A percentile compares a stretch with the other conserved stretches of the same genome.
phyloP scores from a whole-genome alignment of 2,888 invertebrate genomes.

The Teleogryllus oceanicus region DNA sequence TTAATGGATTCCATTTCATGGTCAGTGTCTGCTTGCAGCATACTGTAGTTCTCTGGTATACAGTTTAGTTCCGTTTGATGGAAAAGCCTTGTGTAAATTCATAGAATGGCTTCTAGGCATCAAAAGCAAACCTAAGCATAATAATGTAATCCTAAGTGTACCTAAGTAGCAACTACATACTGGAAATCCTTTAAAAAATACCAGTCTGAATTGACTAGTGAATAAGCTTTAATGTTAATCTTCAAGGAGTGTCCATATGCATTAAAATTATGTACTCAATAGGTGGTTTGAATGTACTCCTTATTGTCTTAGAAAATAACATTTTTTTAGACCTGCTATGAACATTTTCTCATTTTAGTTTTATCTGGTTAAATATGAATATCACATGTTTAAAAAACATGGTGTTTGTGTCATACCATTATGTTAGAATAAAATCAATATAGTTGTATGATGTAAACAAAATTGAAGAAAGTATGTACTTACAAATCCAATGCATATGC shows the following conservation, averaged over 20 bases:
- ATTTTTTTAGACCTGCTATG: background rate
- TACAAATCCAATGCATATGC: background rate
- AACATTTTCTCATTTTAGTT: background rate
- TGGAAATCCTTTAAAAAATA: background rate
- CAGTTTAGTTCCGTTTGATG: background rate
- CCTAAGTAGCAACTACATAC: slow-evolving; percentile 1
- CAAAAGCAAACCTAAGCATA: background rate
- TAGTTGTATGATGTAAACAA: background rate
- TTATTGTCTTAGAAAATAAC: background rate
- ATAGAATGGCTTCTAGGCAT: background rate
- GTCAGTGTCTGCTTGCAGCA: slow-evolving; percentile 5
- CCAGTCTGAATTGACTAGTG: background rate
- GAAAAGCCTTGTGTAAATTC: background rate
- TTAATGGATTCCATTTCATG: background rate
- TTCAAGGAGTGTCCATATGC: background rate
- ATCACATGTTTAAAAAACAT: background rate
- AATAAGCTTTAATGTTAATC: background rate
- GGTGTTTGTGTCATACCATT: slow-evolving; percentile 5
- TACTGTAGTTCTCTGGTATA: background rate
- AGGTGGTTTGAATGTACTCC: slow-evolving; percentile 1
- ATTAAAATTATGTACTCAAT: background rate
- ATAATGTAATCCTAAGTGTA: background rate
- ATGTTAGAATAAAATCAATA: slow-evolving; percentile 3
- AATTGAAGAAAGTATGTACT: slow-evolving; percentile 4
- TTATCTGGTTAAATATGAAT: background rate